phyloP scores from a whole-genome alignment of 2,888 invertebrate species.

The Coremacera marginata region DNA sequence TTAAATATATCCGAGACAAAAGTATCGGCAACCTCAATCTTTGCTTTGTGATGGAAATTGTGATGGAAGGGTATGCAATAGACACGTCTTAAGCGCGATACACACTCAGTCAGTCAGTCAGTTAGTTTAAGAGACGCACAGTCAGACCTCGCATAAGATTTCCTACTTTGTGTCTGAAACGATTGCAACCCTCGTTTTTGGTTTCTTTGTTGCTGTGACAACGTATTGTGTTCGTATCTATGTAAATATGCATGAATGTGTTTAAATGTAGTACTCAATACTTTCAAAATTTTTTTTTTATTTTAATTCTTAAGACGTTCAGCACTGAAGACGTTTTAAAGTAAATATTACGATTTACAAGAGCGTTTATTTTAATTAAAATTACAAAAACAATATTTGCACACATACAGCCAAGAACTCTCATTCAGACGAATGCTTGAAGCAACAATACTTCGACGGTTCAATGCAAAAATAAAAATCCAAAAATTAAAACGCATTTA shows the following conservation, averaged over 20 bases:
- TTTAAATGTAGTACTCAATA: slow-evolving; percentile 36
- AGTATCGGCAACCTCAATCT: slow-evolving; percentile 63
- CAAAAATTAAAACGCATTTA: slow-evolving; percentile 16
- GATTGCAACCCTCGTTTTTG: slow-evolving; percentile 47
- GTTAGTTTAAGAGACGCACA: slow-evolving; percentile 28
- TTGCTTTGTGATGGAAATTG: slow-evolving; percentile 50
- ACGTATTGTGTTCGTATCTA: background rate
- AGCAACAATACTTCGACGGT: background rate
- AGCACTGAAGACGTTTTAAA: slow-evolving; percentile 24
- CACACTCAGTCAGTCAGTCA: background rate
- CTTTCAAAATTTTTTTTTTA: slow-evolving; percentile 38
- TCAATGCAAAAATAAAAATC: slow-evolving; percentile 4
- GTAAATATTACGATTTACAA: slow-evolving; percentile 34
- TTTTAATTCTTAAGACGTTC: background rate
- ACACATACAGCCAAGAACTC: background rate
- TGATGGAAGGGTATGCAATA: background rate
- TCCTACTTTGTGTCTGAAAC: slow-evolving; percentile 24
- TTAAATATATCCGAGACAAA: slow-evolving; percentile 47
- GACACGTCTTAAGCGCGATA: background rate
- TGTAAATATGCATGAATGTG: background rate
- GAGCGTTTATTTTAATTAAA: slow-evolving; percentile 42
- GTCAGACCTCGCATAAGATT: slow-evolving; percentile 30
- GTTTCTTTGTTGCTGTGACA: slow-evolving; percentile 11
- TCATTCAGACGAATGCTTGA: background rate
- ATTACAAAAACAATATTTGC: slow-evolving; percentile 40